These are phyloP conservation scores for Mystacornis crossleyi DNA, from an alignment of 2,113 vertebrate species.

Conservation along the genomic window DNA sequence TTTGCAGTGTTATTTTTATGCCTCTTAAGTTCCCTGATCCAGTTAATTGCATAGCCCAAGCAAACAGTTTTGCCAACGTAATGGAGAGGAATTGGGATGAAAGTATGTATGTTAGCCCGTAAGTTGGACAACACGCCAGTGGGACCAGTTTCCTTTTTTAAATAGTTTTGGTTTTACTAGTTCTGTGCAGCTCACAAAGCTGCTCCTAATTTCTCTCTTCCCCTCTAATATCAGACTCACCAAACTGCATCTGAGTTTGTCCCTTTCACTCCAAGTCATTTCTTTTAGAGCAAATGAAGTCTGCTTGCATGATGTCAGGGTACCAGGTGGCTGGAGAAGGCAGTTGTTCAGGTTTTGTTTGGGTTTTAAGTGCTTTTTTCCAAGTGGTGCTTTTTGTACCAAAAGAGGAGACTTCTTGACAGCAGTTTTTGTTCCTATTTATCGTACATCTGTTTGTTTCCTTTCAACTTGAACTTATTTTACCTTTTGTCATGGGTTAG, in stretches of 20 bases:
- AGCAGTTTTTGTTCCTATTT: not conserved
- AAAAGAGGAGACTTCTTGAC: not conserved
- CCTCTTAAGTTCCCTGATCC: not conserved
- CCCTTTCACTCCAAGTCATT: not conserved
- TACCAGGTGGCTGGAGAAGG: not conserved
- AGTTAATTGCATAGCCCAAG: not conserved
- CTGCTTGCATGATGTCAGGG: not conserved
- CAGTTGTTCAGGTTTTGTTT: not conserved
- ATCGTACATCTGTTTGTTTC: not conserved
- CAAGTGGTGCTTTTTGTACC: not conserved
- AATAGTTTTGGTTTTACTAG: not conserved
- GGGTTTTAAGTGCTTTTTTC: not conserved
- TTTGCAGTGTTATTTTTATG: not conserved
- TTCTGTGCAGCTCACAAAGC: not conserved
- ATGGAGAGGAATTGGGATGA: accelerated
- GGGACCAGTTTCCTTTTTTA: not conserved
- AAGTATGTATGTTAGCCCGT: not conserved
- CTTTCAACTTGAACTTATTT: not conserved
- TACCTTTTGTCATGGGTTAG: no score
- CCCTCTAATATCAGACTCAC: not conserved
- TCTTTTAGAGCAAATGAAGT: not conserved
- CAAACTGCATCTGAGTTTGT: not conserved
- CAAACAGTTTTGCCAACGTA: not conserved
- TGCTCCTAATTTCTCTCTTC: not conserved
- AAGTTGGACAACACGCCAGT: not conserved